phyloP scores from a whole-genome alignment of 2,113 vertebrate genomes.

The Sander vitreus region DNA sequence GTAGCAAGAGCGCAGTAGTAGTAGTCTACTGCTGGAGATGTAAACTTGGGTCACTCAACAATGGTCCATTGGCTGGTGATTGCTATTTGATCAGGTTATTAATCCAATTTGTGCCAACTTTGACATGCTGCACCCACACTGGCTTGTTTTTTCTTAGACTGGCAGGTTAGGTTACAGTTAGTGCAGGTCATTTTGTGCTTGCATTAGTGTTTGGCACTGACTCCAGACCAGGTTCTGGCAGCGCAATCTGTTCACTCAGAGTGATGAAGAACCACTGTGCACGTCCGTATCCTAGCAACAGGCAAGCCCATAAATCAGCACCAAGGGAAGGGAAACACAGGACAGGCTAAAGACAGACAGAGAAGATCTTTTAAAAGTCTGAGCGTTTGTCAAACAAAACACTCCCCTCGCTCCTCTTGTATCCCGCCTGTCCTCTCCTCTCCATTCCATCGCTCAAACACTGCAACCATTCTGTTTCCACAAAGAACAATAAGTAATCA shows the following conservation, averaged over 20 bases:
- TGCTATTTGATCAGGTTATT: constrained; percentile 55
- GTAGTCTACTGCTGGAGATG: constrained; percentile 27
- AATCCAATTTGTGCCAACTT: constrained; percentile 36
- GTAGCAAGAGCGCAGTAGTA: constrained; percentile 43
- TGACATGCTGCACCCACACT: constrained; percentile 21
- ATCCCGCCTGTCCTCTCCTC: constrained; percentile 1
- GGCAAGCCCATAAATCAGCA: constrained; percentile 56
- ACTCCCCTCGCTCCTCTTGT: constrained; percentile 12
- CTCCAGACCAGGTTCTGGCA: constrained; percentile 55
- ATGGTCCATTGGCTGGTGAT: constrained; percentile 26
- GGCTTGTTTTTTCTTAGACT: constrained; percentile 33
- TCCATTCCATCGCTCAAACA: constrained; percentile 35
- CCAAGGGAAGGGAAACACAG: constrained; percentile 9
- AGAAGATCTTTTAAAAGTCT: constrained; percentile 30
- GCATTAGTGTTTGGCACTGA: constrained; percentile 46
- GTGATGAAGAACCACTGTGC: constrained; percentile 42
- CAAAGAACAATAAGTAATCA: constrained; percentile 41
- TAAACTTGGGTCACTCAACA: constrained; percentile 38
- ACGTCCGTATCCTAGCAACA: constrained; percentile 67
- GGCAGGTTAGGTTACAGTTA: constrained; percentile 52
- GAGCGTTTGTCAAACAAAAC: constrained; percentile 57
- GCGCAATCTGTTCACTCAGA: constrained; percentile 24
- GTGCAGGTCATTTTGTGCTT: constrained; percentile 38
- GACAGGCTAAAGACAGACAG: constrained; percentile 20
- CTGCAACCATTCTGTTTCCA: constrained; percentile 31